Evolutionary conservation across 2,113 vertebrate species (phyloP), one percentile per base, ranked within the genome.

Genomic region (Morone saxatilis): DNA sequence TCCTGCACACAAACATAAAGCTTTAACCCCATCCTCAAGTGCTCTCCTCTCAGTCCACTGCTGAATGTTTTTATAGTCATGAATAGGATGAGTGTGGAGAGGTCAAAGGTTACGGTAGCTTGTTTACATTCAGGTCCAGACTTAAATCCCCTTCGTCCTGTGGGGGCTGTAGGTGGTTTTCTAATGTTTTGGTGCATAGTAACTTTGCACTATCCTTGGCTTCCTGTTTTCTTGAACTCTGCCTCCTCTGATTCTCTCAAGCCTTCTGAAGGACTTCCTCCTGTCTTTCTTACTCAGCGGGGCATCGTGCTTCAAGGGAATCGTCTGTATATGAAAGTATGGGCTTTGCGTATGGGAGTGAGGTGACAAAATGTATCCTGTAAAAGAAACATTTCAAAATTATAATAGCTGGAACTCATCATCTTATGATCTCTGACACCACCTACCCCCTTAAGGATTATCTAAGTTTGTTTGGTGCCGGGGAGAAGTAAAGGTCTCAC

Each of bases 221-320:
- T 81, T 86, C 74, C 50, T 84, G 68, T 86, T 85, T 61, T 87
- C 61, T 84, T 91, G 59, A 85, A 83, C 66, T 80, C 19, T 84
- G 67, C 70, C 82, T 70, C 22, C 59, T 31, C 53, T 81, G 71
- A 83, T 78, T 74, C 59, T 78, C 13, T 59, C 9, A 50, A 76
- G 19, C 72, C 53, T 56, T 47, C 70, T 53, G 19, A 61, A 80
- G 66, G 62, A 54, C 50, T 81, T 69, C 41, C 53, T 78, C 13
- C 22, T 43, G 63, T 65, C 54, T 68, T 80, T 70, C 54, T 41
- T 56, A 53, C 77, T 78, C 85, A 84, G 65, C 10, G 4, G 79
- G 84, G 72, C 22, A 54, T 65, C 41, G 62, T n/a, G 40, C 66
- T 87, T 89, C 17, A 84, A 86, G 36, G 47, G 65, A 72, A 62